Evolutionary conservation across 2,113 vertebrate genomes (phyloP), one percentile per base, ranked within the genome.

Genomic region (Puffinus mauretanicus): DNA sequence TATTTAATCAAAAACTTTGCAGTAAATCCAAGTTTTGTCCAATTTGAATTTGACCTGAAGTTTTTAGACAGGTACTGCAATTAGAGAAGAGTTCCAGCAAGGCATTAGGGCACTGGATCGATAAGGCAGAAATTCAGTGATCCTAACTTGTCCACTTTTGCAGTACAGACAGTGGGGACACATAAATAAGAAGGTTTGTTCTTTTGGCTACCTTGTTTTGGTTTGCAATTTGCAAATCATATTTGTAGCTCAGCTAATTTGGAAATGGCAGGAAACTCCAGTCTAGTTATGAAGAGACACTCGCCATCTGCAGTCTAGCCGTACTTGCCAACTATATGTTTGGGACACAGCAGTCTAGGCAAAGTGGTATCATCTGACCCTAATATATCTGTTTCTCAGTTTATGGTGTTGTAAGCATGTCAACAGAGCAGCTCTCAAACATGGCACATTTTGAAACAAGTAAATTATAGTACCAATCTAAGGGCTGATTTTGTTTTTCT

Each of bases 221-320:
- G 72, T 93, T 91, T 93, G 96, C 88, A 89, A 96, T 97, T 98
- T 94, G 92, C 93, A 96, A 97, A 93, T 85, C 34, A 21, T 86
- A 95, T 93, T 94, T 96, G 94, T 82, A 95, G 92, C 92, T 91
- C 80, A 82, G 94, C 73, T 96, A 87, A 97, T 94, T 82, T 89
- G 93, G 66, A 96, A 96, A 95, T 87, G 81, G 95, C 90, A 96
- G 95, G 95, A 86, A 97, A 90, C 88, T 94, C 71, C 85, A 95
- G 71, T 78, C 51, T 95, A 95, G 95, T 97, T 97, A 89, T 46
- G 81, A 94, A 97, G 97, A 97, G 97, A 55, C 94, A 73, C 70
- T 97, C 75, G 34, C 97, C 98, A 98, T 98, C 98, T 98, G 98
- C 95, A 98, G 97, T 97, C 97, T 97, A 85, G 96, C 89, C 91